Conservation (phyloP, 2,113 vertebrate genomes). For the Tyto alba region DNA sequence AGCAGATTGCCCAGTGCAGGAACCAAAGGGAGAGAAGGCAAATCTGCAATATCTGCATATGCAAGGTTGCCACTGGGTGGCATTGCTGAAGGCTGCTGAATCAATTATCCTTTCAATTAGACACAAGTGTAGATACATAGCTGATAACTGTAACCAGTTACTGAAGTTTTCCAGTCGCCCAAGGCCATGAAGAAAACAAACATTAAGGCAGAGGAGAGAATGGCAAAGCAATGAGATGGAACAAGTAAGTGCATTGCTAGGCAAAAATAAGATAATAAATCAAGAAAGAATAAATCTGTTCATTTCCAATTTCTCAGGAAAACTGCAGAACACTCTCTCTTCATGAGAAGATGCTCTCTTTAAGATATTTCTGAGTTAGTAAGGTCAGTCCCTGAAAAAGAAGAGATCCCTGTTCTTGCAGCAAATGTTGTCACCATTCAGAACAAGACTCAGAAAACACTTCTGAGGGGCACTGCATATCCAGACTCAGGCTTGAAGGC, state of each 20-base stretch:
- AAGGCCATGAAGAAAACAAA: neutral
- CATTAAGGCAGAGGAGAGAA: neutral
- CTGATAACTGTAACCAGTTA: neutral
- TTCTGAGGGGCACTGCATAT: neutral
- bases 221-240: neutral
- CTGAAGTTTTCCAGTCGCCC: neutral
- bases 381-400: neutral
- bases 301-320: neutral
- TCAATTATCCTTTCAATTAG: neutral
- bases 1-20: neutral
- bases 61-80: slow-evolving; percentile 22
- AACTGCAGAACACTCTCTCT: neutral
- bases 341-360: neutral
- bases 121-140: neutral
- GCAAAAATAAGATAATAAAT: neutral
- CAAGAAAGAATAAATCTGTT: neutral
- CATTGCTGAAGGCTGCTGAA: slow-evolving; percentile 8
- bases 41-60: neutral
- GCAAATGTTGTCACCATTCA: neutral
- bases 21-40: neutral
- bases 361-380: neutral
- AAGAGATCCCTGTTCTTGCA: neutral
- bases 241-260: neutral
- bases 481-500: neutral
- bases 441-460: neutral